phyloP scores from a whole-genome alignment of 2,113 vertebrate genomes.

The Sula dactylatra region DNA sequence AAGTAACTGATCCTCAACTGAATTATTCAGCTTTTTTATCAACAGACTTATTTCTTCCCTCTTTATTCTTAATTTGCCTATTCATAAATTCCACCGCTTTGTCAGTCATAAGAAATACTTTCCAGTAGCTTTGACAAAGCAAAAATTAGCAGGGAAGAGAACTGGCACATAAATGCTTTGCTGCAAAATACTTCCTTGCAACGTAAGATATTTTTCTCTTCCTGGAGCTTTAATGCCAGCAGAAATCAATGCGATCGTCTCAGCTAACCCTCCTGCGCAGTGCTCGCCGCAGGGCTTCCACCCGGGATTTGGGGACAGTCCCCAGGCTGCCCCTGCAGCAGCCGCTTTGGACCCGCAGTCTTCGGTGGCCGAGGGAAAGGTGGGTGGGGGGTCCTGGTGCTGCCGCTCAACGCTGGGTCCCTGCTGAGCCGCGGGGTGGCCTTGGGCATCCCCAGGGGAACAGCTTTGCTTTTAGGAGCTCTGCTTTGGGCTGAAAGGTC shows the following conservation, averaged over 20 bases:
- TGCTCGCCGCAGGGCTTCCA: neutral
- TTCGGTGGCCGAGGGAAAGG: no score
- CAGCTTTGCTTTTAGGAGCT: neutral
- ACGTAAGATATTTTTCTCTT: conserved; percentile 28
- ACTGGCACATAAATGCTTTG: neutral
- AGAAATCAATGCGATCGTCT: neutral
- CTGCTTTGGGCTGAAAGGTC: neutral
- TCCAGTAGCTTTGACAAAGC: conserved; percentile 57
- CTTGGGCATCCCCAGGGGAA: neutral
- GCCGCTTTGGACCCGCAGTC: rapidly evolving
- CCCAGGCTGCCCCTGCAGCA: neutral
- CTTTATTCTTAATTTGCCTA: conserved; percentile 62
- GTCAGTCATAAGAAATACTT: conserved; percentile 59
- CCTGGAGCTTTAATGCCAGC: conserved; percentile 11
- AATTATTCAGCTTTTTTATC: conserved; percentile 70
- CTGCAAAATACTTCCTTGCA: conserved; percentile 49
- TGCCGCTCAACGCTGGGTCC: neutral
- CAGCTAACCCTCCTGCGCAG: neutral
- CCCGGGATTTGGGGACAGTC: neutral
- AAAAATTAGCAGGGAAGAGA: conserved; percentile 61
- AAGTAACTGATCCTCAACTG: conserved; percentile 60
- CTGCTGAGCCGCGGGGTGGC: neutral
- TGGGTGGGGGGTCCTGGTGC: rapidly evolving
- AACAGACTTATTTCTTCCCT: conserved; percentile 52
- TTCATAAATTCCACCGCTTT: conserved; percentile 58